Evolutionary conservation across 2,797 vertebrate genomes (phyloP).

Genomic region (Enteromius thamalakanensis): DNA sequence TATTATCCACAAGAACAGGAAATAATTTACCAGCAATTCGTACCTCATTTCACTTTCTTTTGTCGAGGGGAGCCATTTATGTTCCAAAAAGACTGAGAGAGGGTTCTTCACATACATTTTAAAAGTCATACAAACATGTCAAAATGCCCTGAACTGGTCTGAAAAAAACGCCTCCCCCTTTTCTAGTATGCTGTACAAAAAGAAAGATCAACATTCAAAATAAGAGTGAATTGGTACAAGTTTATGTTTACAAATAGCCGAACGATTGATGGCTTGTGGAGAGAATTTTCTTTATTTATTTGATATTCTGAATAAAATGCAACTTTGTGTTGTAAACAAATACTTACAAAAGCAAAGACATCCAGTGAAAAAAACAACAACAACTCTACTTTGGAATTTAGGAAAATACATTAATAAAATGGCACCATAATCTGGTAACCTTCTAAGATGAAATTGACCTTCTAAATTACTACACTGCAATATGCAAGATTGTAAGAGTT

Average conservation of each 20-base stretch:
- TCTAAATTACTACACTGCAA: background rate
- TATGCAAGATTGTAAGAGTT: conserved; percentile 4
- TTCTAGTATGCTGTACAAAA: conserved; percentile 4
- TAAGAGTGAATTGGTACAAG: conserved; percentile 13
- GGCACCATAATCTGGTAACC: background rate
- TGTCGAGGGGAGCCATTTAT: conserved; percentile 55
- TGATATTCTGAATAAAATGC: conserved; percentile 9
- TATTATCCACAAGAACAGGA: conserved; percentile 74
- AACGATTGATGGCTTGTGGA: conserved; percentile 37
- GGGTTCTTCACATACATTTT: conserved; percentile 65
- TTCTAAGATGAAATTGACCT: background rate
- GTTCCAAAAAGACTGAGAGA: conserved; percentile 47
- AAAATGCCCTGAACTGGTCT: conserved; percentile 67
- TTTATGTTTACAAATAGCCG: conserved; percentile 61
- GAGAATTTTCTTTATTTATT: background rate
- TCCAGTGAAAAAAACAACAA: background rate
- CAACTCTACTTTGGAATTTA: background rate
- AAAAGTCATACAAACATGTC: conserved; percentile 69
- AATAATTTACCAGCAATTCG: conserved; percentile 78
- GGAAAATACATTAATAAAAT: background rate
- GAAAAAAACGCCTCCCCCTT: conserved; percentile 30
- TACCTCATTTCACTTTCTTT: conserved; percentile 72
- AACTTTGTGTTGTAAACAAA: background rate
- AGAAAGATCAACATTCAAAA: conserved; percentile 36
- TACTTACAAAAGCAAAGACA: conserved; percentile 30